Evolutionary conservation across 1,140 invertebrate species (phyloP), one percentile per base, ranked within the genome.

Genomic region (Teleogryllus occipitalis): DNA sequence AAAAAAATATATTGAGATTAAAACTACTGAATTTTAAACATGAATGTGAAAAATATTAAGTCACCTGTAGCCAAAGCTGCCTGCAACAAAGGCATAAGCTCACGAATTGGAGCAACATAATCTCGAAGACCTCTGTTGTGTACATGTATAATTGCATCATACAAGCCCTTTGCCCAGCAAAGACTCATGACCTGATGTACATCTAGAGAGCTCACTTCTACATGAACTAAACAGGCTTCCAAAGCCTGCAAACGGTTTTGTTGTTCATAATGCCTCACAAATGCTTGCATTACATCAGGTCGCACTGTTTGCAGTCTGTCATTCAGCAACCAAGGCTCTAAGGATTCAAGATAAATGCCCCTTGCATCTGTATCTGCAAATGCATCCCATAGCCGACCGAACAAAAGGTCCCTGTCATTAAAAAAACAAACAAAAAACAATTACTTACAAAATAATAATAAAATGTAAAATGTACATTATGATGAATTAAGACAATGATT

Each of bases 101-200:
- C 95, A 81, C 95, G 93, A 79, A 97, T 88, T 0, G 96, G 95
- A 8, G 92, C 91, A 0, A 93, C 91, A 83, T 94, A 98, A 85
- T 98, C 96, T 47, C 88, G 86, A 82, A 98, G 90, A 10, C 93
- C 96, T 83, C 92, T 89, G 81, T 95, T 97, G 85, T 96, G 95
- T 12, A 98, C 90, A 85, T 96, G 95, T 82, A 97, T 94, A 78
- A 96, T 91, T 39, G 94, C 95, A 84, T 96, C 94, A 87, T 95
- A 97, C 18, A 98, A 86, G 18, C 91, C 90, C 83, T 94, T 89
- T 75, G 89, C 89, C 85, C 93, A 91, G 83, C 95, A 96, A n/a
- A 96, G 87, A 27, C 90, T 92, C 75, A 98, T 91, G 22, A 93
- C 92, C 86, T 97, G 95, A 85, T 98, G 94, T 75, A 98, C 91